Evolutionary conservation across 2,888 invertebrate genomes (phyloP).

Genomic region (Mellilla xanthometata): DNA sequence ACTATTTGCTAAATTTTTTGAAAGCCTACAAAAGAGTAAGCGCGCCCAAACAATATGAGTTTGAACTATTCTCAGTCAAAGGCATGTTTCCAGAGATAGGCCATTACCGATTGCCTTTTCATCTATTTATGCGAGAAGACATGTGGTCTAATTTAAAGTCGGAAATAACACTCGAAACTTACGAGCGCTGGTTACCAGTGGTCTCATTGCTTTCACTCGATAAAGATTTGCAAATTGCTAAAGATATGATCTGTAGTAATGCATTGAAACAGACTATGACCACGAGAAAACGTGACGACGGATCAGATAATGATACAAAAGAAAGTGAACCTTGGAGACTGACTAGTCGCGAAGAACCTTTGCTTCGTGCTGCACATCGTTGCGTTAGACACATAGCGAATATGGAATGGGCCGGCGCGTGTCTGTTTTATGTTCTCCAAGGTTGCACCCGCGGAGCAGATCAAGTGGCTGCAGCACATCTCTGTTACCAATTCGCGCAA

Average conservation of each 20-base stretch:
- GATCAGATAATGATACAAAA: conserved; percentile 46
- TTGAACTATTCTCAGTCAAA: conserved; percentile 74
- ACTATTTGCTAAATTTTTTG: conserved; percentile 67
- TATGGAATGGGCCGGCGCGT: conserved; percentile 81
- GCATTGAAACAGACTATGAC: conserved; percentile 80
- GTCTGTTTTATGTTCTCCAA: conserved; percentile 75
- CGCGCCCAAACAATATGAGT: conserved; percentile 73
- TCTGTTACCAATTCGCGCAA: conserved; percentile 78
- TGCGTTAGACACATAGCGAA: conserved; percentile 76
- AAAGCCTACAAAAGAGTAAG: conserved; percentile 69
- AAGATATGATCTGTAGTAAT: conserved; percentile 79
- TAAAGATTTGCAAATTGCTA: conserved; percentile 69
- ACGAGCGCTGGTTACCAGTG: conserved; percentile 72
- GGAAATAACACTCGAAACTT: conserved; percentile 76
- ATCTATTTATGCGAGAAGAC: conserved; percentile 72
- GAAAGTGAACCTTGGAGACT: conserved; percentile 69
- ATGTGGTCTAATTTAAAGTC: conserved; percentile 79
- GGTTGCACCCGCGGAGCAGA: conserved; percentile 77
- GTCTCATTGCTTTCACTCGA: conserved; percentile 66
- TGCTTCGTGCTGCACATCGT: conserved; percentile 71
- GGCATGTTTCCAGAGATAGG: conserved; percentile 79
- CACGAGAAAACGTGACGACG: conserved; percentile 56
- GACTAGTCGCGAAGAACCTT: conserved; percentile 65
- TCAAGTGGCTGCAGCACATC: conserved; percentile 76
- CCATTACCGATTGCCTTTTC: conserved; percentile 73